Evolutionary conservation across 2,797 vertebrate species (phyloP).

Genomic region (Etheostoma perlongum): DNA sequence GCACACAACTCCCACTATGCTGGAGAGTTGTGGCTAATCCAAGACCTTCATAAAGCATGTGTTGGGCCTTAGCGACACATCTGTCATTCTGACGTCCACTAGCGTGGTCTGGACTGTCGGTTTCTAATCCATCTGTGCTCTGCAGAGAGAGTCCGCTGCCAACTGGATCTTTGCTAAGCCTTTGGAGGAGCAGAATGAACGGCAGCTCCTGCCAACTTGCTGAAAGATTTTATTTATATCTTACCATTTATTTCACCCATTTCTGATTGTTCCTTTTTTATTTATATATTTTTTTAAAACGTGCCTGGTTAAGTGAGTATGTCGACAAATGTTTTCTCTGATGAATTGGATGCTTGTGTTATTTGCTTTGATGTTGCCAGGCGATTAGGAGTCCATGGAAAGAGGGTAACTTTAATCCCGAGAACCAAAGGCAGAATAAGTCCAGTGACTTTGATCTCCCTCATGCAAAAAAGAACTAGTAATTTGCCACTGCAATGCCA

Average conservation of each 20-base stretch:
- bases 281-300: slow-evolving; percentile 11
- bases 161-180: slow-evolving; percentile 77
- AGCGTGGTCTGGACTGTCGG: slow-evolving; percentile 65
- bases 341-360: slow-evolving; percentile 65
- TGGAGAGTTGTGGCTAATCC: slow-evolving; percentile 73
- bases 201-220: slow-evolving; percentile 62
- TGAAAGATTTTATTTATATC: slow-evolving; percentile 73
- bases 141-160: slow-evolving; percentile 72
- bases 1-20: slow-evolving; percentile 42
- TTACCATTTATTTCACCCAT: slow-evolving; percentile 52
- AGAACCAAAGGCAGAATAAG: slow-evolving; percentile 75
- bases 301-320: slow-evolving; percentile 52
- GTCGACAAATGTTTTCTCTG: slow-evolving; percentile 72
- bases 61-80: slow-evolving; percentile 75
- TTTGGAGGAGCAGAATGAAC: slow-evolving; percentile 63
- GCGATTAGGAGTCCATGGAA: slow-evolving; percentile 64
- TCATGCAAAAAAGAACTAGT: slow-evolving; percentile 72
- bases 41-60: slow-evolving; percentile 79
- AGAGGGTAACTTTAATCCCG: slow-evolving; percentile 75
- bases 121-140: slow-evolving; percentile 81
- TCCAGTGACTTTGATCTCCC: slow-evolving; percentile 83
- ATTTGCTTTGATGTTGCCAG: slow-evolving; percentile 79
- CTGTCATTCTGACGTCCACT: slow-evolving; percentile 77
- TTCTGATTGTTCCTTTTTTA: not conserved
- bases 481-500: slow-evolving; percentile 80